These are phyloP conservation scores for Latrodectus elegans DNA, from an alignment of 2,888 invertebrate species.

Conservation along the genomic window DNA sequence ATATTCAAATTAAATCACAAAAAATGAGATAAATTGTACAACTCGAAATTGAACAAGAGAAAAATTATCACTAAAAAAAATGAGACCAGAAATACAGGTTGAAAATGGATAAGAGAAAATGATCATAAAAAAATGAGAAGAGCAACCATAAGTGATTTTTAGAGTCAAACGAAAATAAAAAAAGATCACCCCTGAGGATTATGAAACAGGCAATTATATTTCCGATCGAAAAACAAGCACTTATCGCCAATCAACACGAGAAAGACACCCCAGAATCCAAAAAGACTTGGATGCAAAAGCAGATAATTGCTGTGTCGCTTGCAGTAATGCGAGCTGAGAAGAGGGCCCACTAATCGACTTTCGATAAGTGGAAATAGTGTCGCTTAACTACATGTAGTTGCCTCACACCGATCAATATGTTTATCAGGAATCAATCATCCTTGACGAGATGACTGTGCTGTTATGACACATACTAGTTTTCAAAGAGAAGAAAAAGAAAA, in stretches of 20 bases:
- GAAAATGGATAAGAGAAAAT: too few species aligned
- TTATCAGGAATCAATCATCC: slow-evolving; percentile 3
- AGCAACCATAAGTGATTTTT: too few species aligned
- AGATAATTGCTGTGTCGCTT: slow-evolving; percentile 1
- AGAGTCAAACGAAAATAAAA: too few species aligned
- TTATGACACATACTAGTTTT: neutral
- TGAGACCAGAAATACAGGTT: too few species aligned
- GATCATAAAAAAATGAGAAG: too few species aligned
- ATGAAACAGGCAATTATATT: neutral
- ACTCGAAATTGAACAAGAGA: too few species aligned
- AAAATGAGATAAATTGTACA: too few species aligned
- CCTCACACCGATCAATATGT: neutral
- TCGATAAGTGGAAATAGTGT: neutral
- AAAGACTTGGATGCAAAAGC: neutral
- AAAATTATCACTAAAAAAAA: too few species aligned
- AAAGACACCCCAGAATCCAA: neutral
- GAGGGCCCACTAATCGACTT: neutral
- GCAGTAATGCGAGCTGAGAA: neutral
- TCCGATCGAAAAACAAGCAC: slow-evolving; percentile 3
- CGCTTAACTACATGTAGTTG: neutral
- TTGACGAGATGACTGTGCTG: neutral
- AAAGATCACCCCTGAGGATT: neutral
- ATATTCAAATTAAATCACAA: too few species aligned
- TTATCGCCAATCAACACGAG: slow-evolving; percentile 4
- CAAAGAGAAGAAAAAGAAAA: neutral